Conservation (phyloP, 2,113 vertebrate species). For the Prinia subflava region DNA sequence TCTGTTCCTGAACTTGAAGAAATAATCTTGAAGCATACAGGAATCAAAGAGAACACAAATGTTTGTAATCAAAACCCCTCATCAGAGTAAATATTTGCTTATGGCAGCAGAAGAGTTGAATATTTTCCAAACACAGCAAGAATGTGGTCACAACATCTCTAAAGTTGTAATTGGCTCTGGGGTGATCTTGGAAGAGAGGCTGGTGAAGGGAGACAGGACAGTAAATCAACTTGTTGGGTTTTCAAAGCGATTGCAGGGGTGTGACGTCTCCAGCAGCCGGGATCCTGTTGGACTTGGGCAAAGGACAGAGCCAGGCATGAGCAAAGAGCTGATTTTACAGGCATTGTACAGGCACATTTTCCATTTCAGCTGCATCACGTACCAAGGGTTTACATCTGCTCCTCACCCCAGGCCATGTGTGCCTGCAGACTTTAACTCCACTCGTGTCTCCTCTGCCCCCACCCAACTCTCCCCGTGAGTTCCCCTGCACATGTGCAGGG, state of each 20-base stretch:
- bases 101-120: not conserved
- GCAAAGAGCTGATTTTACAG: not conserved
- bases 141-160: not conserved
- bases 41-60: not conserved
- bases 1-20: not conserved
- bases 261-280: not conserved
- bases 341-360: not conserved
- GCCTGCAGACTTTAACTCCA: not conserved
- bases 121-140: not conserved
- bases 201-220: not conserved
- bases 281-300: not conserved
- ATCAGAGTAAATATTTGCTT: not conserved
- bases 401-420: not conserved
- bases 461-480: rapidly evolving
- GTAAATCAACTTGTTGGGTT: not conserved
- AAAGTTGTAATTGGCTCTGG: not conserved
- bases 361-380: not conserved
- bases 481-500: not conserved
- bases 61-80: not conserved
- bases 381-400: not conserved
- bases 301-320: not conserved
- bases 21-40: not conserved
- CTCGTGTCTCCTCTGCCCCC: not conserved
- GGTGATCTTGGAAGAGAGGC: not conserved
- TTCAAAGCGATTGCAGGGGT: not conserved